Evolutionary conservation across 64 coral and sea anemone species (phyloP), one percentile per base, ranked within the genome.

Genomic region (Exaiptasia diaphana): DNA sequence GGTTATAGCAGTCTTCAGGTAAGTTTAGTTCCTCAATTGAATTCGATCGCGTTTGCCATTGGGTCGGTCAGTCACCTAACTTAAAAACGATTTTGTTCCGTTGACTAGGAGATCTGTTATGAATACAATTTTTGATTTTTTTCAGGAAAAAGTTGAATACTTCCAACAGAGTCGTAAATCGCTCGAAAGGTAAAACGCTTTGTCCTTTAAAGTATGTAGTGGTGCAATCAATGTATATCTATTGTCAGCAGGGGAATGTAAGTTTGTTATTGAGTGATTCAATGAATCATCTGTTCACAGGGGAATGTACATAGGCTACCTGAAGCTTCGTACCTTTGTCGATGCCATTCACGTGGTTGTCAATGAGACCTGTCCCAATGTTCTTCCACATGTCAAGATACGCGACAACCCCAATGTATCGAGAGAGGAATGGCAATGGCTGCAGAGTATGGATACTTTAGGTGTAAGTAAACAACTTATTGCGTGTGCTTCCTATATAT

Each of bases 291-390:
- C n/a, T 4, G 15, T 38, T 38, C 38, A 13, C 11, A 99, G 95
- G 75, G 95, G 95, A 35, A 48, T 99, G 39, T 99, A 99, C 52
- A 87, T 99, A 46, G 95, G 95, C 5, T 93, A 92, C 74, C 75
- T 99, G 41, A 99, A 87, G 76, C 61, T 92, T 13, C 74, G 95
- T 55, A 89, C 95, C 13, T 99, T 87, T 41, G 89, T 99, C 0
- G 95, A 99, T 82, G 95, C 95, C 36, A 99, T 99, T 76, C 95
- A 99, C 32, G 90, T 99, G 0, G 90, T 91, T n/a, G 89, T 93
- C 10, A 83, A 92, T 42, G 85, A 91, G 40, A 77, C 61, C 32
- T 88, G 77, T 26, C 95, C 95, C 1, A 99, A 99, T 67, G 90
- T 99, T 61, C 44, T 42, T 73, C 38, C 69, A 37, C 69, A 73